A percentile compares a stretch with the other conserved stretches of the same genome.
These are phyloP conservation scores for Mesocentrotus franciscanus DNA, from an alignment of 53 echinoderm and acorn worm species.

Conservation along the genomic window DNA sequence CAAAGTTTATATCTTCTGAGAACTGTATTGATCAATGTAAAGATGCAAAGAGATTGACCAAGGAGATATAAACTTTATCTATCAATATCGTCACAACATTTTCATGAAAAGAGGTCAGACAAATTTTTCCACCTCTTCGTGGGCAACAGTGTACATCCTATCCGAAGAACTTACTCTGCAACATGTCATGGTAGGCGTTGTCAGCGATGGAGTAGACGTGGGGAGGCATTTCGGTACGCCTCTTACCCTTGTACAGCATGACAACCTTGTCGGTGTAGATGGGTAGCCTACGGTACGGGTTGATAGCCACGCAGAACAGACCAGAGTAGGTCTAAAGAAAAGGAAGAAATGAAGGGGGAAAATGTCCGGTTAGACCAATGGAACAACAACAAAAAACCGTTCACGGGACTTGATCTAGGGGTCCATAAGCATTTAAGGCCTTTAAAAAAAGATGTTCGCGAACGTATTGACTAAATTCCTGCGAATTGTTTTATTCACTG, in stretches of 20 bases:
- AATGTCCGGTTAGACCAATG: background rate
- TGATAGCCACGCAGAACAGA: constrained; percentile 99
- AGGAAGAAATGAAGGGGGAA: background rate
- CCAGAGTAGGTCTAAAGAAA: constrained; percentile 75
- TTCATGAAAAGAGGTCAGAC: too few relatives aligned
- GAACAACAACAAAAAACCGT: too few relatives aligned
- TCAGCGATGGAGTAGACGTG: constrained; percentile 99
- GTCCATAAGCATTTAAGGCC: too few relatives aligned
- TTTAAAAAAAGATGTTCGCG: too few relatives aligned
- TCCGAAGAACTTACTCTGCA: constrained; percentile 82
- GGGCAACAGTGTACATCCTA: background rate
- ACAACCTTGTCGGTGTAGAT: constrained; percentile 99
- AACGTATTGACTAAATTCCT: too few relatives aligned
- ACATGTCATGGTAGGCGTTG: constrained; percentile 99
- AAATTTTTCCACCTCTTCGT: background rate
- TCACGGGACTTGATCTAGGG: too few relatives aligned
- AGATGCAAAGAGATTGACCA: too few relatives aligned
- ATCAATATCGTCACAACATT: too few relatives aligned
- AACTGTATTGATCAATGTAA: too few relatives aligned
- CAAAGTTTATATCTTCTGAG: too few relatives aligned
- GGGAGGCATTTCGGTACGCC: constrained; percentile 97
- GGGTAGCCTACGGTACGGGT: constrained; percentile 99
- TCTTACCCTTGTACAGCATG: constrained; percentile 97
- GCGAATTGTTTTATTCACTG: too few relatives aligned
- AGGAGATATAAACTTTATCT: too few relatives aligned